These are phyloP conservation scores for Chaetodon auriga DNA, from an alignment of 2,113 vertebrate species.

Conservation along the genomic window DNA sequence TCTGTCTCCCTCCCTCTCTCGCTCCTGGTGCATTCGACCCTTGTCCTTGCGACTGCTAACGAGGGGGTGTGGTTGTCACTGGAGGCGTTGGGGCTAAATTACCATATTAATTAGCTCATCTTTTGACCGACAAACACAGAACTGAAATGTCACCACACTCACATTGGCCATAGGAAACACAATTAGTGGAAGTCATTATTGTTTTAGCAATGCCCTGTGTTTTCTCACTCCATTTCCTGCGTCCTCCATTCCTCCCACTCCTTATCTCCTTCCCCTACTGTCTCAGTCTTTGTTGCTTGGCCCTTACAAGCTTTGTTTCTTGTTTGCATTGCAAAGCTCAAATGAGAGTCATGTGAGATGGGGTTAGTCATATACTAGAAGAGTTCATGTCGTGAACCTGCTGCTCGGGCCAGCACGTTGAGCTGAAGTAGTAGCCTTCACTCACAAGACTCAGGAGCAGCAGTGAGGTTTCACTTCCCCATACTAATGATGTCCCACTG, in stretches of 20 bases:
- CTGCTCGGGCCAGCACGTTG: background rate
- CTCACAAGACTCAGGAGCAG: constrained; percentile 15
- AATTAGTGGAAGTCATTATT: constrained; percentile 83
- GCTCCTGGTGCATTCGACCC: constrained; percentile 53
- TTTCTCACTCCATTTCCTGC: constrained; percentile 65
- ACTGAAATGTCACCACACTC: constrained; percentile 81
- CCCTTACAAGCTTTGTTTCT: constrained; percentile 1
- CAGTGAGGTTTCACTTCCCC: constrained; percentile 48
- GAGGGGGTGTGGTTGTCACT: constrained; percentile 78
- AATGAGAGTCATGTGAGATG: constrained; percentile 21
- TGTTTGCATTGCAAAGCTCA: constrained; percentile 29
- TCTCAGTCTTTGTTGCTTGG: constrained; percentile 43
- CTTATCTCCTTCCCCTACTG: constrained; percentile 16
- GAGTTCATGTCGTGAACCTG: constrained; percentile 8
- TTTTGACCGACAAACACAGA: constrained; percentile 81
- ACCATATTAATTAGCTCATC: constrained; percentile 85
- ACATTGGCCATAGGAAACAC: constrained; percentile 78
- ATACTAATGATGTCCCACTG: constrained; percentile 40
- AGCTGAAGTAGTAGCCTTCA: constrained; percentile 13
- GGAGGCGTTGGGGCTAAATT: constrained; percentile 77
- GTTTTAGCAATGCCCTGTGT: constrained; percentile 63
- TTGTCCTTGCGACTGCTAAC: constrained; percentile 74
- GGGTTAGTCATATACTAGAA: constrained; percentile 33
- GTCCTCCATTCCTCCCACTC: constrained; percentile 51
- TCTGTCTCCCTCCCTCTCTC: constrained; percentile 37